These are phyloP conservation scores for Sinella curviseta DNA, from an alignment of 1,140 invertebrate species.

Conservation along the genomic window DNA sequence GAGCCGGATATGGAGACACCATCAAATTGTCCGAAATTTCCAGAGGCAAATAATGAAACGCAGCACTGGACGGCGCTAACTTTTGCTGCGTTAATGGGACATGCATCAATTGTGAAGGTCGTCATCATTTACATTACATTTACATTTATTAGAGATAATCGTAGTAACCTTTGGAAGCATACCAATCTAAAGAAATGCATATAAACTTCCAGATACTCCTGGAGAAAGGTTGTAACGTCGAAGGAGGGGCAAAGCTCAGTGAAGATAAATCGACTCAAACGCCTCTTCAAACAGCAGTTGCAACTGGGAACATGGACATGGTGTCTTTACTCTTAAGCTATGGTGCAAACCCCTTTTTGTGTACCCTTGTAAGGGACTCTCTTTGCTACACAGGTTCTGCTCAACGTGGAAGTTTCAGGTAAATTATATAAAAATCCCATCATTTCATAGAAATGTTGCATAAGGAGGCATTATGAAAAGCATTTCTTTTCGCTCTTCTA, in stretches of 20 bases:
- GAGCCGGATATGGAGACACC: constrained; percentile 73
- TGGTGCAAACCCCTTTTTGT: constrained; percentile 82
- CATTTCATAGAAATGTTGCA: too few relatives aligned
- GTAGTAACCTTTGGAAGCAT: not conserved
- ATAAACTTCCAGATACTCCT: constrained; percentile 60
- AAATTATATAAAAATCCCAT: constrained; percentile 28
- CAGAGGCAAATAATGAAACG: constrained; percentile 66
- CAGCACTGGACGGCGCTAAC: constrained; percentile 77
- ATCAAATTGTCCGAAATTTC: constrained; percentile 52
- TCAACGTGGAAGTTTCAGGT: constrained; percentile 77
- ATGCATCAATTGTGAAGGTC: constrained; percentile 52
- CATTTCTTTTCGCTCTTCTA: not conserved
- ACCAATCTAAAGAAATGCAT: not conserved
- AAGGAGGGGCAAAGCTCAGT: constrained; percentile 75
- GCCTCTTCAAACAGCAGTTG: constrained; percentile 79
- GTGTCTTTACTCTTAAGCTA: constrained; percentile 75
- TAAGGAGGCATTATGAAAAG: constrained; percentile 22
- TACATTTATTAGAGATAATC: not conserved
- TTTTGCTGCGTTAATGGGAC: constrained; percentile 66
- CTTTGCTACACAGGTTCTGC: constrained; percentile 80
- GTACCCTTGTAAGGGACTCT: constrained; percentile 76
- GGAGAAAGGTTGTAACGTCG: constrained; percentile 77
- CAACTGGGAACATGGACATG: constrained; percentile 76
- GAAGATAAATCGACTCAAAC: constrained; percentile 84
- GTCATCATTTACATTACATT: too few relatives aligned